Evolutionary conservation across 2,113 vertebrate species (phyloP).

Genomic region (Antennarius striatus): DNA sequence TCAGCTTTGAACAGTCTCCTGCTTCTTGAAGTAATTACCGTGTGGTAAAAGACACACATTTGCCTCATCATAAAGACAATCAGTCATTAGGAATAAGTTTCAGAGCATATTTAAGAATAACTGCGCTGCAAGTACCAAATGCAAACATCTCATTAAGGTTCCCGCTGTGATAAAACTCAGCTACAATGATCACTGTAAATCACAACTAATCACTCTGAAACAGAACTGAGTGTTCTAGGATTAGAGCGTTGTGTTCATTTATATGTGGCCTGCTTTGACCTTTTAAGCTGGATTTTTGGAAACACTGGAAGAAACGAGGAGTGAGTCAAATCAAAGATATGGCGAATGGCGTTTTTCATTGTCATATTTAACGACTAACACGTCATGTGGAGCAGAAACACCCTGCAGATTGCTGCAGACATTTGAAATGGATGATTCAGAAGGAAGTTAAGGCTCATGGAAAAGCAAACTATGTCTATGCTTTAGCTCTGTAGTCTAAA

Average conservation of each 20-base stretch:
- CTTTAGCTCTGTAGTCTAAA: background rate
- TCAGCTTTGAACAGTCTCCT: constrained; percentile 1
- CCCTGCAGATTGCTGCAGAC: background rate
- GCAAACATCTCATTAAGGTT: constrained; percentile 35
- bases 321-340: constrained; percentile 6
- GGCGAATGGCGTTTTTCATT: constrained; percentile 10
- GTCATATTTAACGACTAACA: constrained; percentile 11
- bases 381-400: constrained; percentile 2
- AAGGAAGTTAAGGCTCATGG: background rate
- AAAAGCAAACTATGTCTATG: constrained; percentile 6
- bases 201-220: constrained; percentile 39
- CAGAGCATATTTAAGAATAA: constrained; percentile 24
- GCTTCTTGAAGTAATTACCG: background rate
- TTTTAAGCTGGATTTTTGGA: constrained; percentile 35
- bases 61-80: constrained; percentile 19
- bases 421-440: constrained; percentile 26
- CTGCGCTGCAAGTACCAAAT: background rate
- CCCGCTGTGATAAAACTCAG: constrained; percentile 1
- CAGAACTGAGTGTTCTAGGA: constrained; percentile 13
- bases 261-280: constrained; percentile 19
- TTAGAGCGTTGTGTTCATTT: constrained; percentile 30
- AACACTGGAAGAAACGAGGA: background rate
- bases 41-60: constrained; percentile 9
- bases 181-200: constrained; percentile 14
- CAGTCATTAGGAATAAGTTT: constrained; percentile 28